A percentile compares a stretch with the other conserved stretches of the same genome.
These are phyloP conservation scores for Prorops nasuta DNA, from an alignment of 1,140 invertebrate genomes.

Conservation along the genomic window DNA sequence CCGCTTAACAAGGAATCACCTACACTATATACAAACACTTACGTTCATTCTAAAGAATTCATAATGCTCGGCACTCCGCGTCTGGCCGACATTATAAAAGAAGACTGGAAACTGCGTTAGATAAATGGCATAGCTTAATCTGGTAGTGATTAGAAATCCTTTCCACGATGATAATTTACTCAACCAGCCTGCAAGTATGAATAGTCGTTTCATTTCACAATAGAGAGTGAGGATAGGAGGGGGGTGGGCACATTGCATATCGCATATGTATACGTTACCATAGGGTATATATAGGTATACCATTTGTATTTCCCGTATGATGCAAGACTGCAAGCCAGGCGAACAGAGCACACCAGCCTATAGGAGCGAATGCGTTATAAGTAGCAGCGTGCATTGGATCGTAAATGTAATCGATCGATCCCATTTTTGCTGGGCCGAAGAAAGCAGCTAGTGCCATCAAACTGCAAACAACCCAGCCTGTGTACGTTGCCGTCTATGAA, in stretches of 20 bases:
- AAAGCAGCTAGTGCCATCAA: constrained; percentile 59
- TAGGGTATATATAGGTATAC: no score
- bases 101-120: constrained; percentile 69
- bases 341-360: constrained; percentile 68
- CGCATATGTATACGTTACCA: no score
- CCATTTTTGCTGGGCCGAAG: constrained; percentile 66
- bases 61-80: constrained; percentile 57
- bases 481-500: constrained; percentile 56
- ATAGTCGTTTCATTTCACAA: background rate
- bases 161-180: constrained; percentile 59
- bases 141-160: constrained; percentile 63
- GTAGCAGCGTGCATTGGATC: constrained; percentile 65
- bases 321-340: constrained; percentile 66
- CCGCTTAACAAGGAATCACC: constrained; percentile 7
- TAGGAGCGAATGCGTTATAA: constrained; percentile 71
- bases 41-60: constrained; percentile 59
- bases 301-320: constrained; percentile 61
- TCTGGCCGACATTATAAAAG: constrained; percentile 66
- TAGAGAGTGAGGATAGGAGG: background rate
- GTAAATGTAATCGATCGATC: constrained; percentile 65
- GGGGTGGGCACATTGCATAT: no score
- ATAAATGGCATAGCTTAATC: constrained; percentile 67
- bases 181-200: constrained; percentile 54
- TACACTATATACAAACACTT: constrained; percentile 23
- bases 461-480: constrained; percentile 60